Conservation (phyloP, 2,888 invertebrate genomes). For the Pecten maximus region DNA sequence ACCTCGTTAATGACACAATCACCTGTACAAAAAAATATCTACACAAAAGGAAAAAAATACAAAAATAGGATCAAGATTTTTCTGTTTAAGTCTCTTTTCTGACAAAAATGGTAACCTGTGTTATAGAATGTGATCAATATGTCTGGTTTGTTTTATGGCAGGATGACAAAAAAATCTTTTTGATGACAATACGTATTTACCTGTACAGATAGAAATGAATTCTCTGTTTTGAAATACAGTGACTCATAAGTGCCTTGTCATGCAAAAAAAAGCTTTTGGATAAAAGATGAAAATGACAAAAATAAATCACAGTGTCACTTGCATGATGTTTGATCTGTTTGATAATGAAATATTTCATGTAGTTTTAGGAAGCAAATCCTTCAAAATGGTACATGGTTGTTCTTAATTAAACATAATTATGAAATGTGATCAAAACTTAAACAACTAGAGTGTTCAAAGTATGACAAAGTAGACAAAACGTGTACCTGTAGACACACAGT, state of each 20-base stretch:
- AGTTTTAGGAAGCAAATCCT: background rate
- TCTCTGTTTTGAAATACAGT: background rate
- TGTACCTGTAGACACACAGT: no score
- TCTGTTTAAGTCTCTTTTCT: background rate
- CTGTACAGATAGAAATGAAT: background rate
- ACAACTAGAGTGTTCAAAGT: no score
- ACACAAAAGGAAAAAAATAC: constrained; percentile 5
- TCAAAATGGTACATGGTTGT: background rate
- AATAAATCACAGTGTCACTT: background rate
- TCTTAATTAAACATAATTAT: background rate
- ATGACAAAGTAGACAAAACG: no score
- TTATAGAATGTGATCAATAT: background rate
- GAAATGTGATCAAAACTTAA: no score
- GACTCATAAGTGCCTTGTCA: background rate
- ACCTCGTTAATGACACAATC: constrained; percentile 16
- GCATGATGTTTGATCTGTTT: background rate
- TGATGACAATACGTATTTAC: constrained; percentile 14
- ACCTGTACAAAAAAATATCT: background rate
- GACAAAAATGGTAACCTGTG: background rate
- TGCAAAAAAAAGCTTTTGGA: background rate
- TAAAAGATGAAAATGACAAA: background rate
- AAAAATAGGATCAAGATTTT: background rate
- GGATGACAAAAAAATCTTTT: background rate
- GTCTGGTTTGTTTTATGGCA: constrained; percentile 17
- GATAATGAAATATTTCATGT: background rate